Base-by-base conservation (phyloP, 2,888 invertebrate species). In the Chorisops tibialis region DNA sequence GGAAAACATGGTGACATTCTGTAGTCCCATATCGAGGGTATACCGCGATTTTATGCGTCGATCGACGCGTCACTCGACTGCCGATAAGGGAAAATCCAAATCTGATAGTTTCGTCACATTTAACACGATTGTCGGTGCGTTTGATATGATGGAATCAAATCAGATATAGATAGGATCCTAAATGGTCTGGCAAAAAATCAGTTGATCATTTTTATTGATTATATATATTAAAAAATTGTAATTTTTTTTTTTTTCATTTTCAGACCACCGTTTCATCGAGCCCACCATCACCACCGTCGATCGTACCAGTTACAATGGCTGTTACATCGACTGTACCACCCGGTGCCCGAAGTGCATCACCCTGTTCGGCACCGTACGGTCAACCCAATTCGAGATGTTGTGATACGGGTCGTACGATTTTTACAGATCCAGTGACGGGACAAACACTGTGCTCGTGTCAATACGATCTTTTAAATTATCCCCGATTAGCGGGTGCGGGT, bases 391-490 rank as follows among this genome's bases (percentile, higher is more conserved):
- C 65, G 63, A 74, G 92, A 71, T 93, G 95, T 82, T 93, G 95
- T 81, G 93, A 95, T 82, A 92, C 93, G 68, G 94, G 94, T 68
- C 85, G 94, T 72, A 89, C 93, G 67, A 86, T 94, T 76, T 92
- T 91, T 81, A 91, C 91, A 75, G 93, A 93, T 79, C 93, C 93
- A 47, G 83, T 92, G 69, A 91, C 91, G 69, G 92, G 93, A 60
- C 91, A 92, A 79, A 91, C 89, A 61, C 87, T 93, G 67, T 93
- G 93, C 81, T 92, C 92, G 71, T 93, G 93, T 79, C 93, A 93
- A 79, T 92, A 92, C 81, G 92, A 92, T 80, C 85, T 93, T 71
- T 85, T 93, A 72, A 82, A 79, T 72, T 86, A 85, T 72, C 92
- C 91, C 80, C 83, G 91, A 74, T 82, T 92, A 66, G 88, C 84